phyloP scores from a whole-genome alignment of 37 sponge, comb jelly and placozoan genomes.

The Theonella swinhoei region DNA sequence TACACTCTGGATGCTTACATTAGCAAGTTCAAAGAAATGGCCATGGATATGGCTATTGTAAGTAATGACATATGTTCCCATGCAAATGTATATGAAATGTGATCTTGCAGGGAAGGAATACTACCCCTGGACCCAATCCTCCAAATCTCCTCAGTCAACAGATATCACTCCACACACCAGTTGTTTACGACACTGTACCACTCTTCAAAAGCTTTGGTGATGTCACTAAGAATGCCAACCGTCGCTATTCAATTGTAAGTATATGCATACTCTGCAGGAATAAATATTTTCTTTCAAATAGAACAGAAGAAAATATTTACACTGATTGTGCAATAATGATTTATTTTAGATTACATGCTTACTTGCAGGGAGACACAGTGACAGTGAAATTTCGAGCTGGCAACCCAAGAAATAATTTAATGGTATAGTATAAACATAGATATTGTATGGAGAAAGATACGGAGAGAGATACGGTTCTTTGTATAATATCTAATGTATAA shows the following conservation, averaged over 20 bases:
- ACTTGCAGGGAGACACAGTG: slow-evolving; percentile 71
- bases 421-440: slow-evolving; percentile 42
- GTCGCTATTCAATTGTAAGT: slow-evolving; percentile 55
- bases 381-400: slow-evolving; percentile 81
- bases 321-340: too few relatives aligned
- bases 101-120: slow-evolving; percentile 21
- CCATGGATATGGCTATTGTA: slow-evolving; percentile 59
- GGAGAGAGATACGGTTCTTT: too few relatives aligned
- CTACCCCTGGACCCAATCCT: slow-evolving; percentile 52
- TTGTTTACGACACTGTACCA: slow-evolving; percentile 67
- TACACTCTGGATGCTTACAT: slow-evolving; percentile 90
- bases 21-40: slow-evolving; percentile 68
- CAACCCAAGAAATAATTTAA: slow-evolving; percentile 88
- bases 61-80: background rate
- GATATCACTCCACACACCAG: slow-evolving; percentile 42
- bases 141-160: slow-evolving; percentile 75
- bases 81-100: background rate
- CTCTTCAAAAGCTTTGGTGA: slow-evolving; percentile 64
- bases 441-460: too few relatives aligned
- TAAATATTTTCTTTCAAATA: too few relatives aligned
- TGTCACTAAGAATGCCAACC: slow-evolving; percentile 57
- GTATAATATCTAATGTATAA: too few relatives aligned
- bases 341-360: too few relatives aligned
- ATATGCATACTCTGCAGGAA: background rate
- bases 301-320: too few relatives aligned